Evolutionary conservation across 2,113 vertebrate genomes (phyloP).

Genomic region (Phalacrocorax pelagicus): DNA sequence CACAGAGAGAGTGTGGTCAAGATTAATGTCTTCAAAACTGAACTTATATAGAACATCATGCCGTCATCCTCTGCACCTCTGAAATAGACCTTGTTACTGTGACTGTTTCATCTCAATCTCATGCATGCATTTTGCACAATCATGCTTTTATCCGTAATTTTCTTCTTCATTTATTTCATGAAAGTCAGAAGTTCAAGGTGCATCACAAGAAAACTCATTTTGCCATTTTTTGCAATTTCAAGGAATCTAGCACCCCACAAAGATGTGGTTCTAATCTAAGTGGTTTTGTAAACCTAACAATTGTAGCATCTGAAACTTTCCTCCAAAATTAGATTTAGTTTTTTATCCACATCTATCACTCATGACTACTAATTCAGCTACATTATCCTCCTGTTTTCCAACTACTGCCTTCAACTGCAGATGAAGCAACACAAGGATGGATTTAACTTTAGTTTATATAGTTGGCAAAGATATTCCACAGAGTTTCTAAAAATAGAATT

Average conservation of each 20-base stretch:
- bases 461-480: background rate
- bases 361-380: background rate
- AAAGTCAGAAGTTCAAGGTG: background rate
- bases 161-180: background rate
- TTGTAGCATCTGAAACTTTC: background rate
- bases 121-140: background rate
- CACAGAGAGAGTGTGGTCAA: background rate
- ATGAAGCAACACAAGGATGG: background rate
- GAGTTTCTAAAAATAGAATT: slow-evolving; percentile 2
- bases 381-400: background rate
- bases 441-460: background rate
- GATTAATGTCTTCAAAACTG: background rate
- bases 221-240: background rate
- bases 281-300: background rate
- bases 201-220: background rate
- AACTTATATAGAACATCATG: background rate
- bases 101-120: background rate
- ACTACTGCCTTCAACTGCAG: background rate
- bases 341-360: background rate
- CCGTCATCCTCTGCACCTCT: background rate
- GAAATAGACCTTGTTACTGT: background rate
- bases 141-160: background rate
- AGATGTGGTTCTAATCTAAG: background rate
- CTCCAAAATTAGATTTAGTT: background rate
- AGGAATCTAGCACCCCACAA: background rate